Percentiles rank a stretch among this genome's conserved stretches.
Conservation (phyloP, 2,113 vertebrate species). For the Rhadina sibilatrix region DNA sequence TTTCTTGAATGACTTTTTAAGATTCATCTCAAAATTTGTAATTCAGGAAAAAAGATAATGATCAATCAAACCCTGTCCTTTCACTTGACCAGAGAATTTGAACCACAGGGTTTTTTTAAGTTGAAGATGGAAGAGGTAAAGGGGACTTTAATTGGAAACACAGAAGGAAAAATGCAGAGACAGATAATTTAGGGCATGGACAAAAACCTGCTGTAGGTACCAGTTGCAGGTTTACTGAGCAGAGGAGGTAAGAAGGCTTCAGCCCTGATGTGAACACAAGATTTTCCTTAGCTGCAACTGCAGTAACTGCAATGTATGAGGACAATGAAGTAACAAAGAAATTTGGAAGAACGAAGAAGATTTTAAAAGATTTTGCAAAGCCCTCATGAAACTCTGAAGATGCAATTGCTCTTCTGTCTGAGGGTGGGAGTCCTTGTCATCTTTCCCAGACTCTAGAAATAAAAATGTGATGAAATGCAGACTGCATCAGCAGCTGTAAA, state of each 20-base stretch:
- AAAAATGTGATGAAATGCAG: neutral
- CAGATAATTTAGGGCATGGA: neutral
- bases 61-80: neutral
- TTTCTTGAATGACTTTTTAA: neutral
- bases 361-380: neutral
- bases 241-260: neutral
- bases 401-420: neutral
- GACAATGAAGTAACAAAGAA: neutral
- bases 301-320: neutral
- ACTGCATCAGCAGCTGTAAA: neutral
- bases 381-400: neutral
- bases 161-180: neutral
- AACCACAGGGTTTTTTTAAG: neutral
- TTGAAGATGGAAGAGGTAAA: neutral
- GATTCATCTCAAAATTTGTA: neutral
- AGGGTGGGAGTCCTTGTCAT: neutral
- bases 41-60: neutral
- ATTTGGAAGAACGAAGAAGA: neutral
- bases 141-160: neutral
- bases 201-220: neutral
- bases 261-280: neutral
- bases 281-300: neutral
- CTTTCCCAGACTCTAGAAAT: neutral
- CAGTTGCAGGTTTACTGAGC: neutral
- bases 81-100: neutral